Evolutionary conservation across 2,797 vertebrate species (phyloP).

Genomic region (Gallirallus australis): DNA sequence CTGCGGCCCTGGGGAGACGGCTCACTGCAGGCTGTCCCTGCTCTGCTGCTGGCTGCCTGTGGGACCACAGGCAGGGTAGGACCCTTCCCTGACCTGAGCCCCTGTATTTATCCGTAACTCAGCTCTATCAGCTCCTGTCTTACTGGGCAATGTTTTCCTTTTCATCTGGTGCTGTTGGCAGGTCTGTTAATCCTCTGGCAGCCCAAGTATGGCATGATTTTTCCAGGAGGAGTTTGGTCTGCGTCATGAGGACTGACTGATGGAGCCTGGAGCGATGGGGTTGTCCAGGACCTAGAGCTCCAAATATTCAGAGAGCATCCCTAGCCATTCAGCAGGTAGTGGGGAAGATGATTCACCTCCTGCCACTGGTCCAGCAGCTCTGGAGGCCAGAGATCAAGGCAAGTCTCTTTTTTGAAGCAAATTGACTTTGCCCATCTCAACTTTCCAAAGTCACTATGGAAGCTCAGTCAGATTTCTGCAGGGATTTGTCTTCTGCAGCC

Average conservation of each 20-base stretch:
- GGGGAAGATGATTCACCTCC: not conserved
- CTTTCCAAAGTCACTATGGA: not conserved
- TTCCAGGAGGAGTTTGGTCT: not conserved
- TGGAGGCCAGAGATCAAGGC: not conserved
- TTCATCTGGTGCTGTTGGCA: not conserved
- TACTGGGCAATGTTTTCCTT: not conserved
- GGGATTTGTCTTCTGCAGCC: not conserved
- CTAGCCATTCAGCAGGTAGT: not conserved
- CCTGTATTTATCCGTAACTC: accelerated
- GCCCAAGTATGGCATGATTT: not conserved
- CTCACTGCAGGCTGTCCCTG: not conserved
- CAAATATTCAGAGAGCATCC: not conserved
- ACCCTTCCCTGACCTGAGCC: not conserved
- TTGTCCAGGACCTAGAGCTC: not conserved
- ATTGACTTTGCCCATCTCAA: not conserved
- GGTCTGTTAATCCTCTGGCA: not conserved
- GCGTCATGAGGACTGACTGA: not conserved
- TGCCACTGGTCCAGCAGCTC: accelerated
- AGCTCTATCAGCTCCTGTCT: not conserved
- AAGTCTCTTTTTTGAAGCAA: not conserved
- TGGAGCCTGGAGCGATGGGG: not conserved
- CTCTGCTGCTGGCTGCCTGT: accelerated
- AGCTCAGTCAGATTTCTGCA: not conserved
- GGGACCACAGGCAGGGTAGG: not conserved
- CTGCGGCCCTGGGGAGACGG: accelerated